Conservation (phyloP, 1,140 invertebrate genomes). For the Cecropterus lyciades region DNA sequence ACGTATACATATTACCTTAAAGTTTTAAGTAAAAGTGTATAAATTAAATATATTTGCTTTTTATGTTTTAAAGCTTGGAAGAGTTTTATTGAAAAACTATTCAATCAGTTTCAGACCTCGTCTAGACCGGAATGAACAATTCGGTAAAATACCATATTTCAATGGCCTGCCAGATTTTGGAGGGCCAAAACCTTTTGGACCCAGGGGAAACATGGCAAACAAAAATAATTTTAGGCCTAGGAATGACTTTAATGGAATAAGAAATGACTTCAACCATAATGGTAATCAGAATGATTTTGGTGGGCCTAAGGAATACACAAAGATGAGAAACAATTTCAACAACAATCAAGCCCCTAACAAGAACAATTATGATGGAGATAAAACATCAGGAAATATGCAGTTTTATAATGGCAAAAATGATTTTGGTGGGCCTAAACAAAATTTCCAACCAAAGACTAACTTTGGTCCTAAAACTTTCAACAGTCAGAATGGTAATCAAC, state of each 20-base stretch:
- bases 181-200: slow-evolving; percentile 81
- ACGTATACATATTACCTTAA: no score
- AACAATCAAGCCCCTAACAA: slow-evolving; percentile 79
- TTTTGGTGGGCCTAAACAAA: slow-evolving; percentile 80
- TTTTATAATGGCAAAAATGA: slow-evolving; percentile 76
- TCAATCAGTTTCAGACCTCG: slow-evolving; percentile 81
- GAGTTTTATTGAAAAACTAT: no score
- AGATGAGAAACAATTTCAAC: slow-evolving; percentile 82
- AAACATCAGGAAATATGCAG: slow-evolving; percentile 80
- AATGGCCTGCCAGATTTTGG: slow-evolving; percentile 79
- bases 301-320: slow-evolving; percentile 72
- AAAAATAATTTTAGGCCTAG: slow-evolving; percentile 76
- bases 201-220: slow-evolving; percentile 74
- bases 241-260: slow-evolving; percentile 81
- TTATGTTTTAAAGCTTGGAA: no score
- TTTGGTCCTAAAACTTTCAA: slow-evolving; percentile 69
- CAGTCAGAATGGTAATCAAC: slow-evolving; percentile 69
- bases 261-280: slow-evolving; percentile 84
- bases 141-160: slow-evolving; percentile 84
- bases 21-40: no score
- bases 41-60: no score
- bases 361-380: slow-evolving; percentile 71
- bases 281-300: slow-evolving; percentile 77
- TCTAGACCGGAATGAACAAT: slow-evolving; percentile 86
- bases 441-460: slow-evolving; percentile 65